These are phyloP conservation scores for Ramazzottius varieornatus DNA, from an alignment of 2,888 invertebrate species.

Conservation along the genomic window DNA sequence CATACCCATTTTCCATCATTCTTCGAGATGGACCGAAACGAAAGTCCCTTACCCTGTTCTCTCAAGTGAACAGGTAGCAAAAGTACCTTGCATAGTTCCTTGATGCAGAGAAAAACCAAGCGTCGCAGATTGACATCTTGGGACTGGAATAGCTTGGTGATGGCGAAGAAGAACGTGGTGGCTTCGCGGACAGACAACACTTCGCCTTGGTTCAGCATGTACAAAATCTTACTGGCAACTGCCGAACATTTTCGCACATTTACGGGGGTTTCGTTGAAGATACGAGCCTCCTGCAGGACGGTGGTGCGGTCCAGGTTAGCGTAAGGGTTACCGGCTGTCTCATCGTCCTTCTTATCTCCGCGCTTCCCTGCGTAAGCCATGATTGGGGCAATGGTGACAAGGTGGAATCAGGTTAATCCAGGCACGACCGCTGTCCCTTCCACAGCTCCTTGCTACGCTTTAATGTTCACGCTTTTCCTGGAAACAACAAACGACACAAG, in stretches of 20 bases:
- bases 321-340: conserved; percentile 48
- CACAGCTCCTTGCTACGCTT: no score
- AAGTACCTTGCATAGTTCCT: conserved; percentile 51
- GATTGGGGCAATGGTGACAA: no score
- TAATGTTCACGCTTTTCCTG: no score
- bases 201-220: conserved; percentile 84
- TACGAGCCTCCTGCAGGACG: conserved; percentile 65
- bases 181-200: conserved; percentile 73
- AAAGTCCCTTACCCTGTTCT: no score
- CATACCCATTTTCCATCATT: no score
- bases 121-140: conserved; percentile 61
- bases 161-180: conserved; percentile 94
- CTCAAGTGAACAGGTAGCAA: no score
- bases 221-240: conserved; percentile 81
- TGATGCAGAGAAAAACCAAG: conserved; percentile 69
- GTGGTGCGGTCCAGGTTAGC: conserved; percentile 80
- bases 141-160: conserved; percentile 94
- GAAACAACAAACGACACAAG: no score
- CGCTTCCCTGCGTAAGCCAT: not conserved
- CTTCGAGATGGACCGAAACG: no score
- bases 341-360: conserved; percentile 20
- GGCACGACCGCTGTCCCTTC: no score
- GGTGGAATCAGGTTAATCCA: no score
- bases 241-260: conserved; percentile 86
- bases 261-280: conserved; percentile 90